Evolutionary conservation across 2,888 invertebrate species (phyloP), one percentile per base, ranked within the genome.

Genomic region (Gonocerus acuteangulatus): DNA sequence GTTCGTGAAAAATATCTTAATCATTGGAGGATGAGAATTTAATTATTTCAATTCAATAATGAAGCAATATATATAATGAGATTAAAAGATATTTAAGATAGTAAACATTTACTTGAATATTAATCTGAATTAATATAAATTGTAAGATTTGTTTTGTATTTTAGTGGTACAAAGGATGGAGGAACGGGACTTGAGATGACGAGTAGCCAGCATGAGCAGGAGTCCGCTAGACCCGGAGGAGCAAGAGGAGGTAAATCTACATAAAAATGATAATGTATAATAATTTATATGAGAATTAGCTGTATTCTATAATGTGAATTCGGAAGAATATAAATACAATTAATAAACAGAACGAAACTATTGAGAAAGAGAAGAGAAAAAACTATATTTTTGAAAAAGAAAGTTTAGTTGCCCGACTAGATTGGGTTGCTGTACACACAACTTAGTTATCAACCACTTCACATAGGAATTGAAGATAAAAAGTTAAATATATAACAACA

Each of bases 141-240:
- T 34, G 13, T 9, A 34, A 34, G 34, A 9, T 9, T 34, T 34
- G 13, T 9, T 34, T 34, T 34, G 7, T 6, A 9, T 34, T 34
- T 34, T 6, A n/a, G n/a, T n/a, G n/a, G n/a, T 51, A 6, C 36
- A 34, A 32, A 36, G 2, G 51, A 51, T 51, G 51, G 51, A 51
- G 36, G 51, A n/a, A 19, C n/a, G 3, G 15, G 51, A 36, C 34
- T 19, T 36, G 36, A 51, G 51, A 51, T 51, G 51, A 51, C 51
- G 34, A 21, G 32, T 11, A 32, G 32, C 11, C 27, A 51, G 51
- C 19, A 51, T 51, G 51, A 51, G 36, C 51, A 32, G 51, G 36
- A 51, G 51, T 32, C 51, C 51, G 19, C 51, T 51, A 51, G 51
- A 51, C 34, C 51, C 51, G 19, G 51, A 51, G 32, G 51, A 51